Evolutionary conservation across 2,797 vertebrate genomes (phyloP), one percentile per base, ranked within the genome.

Genomic region (Gallinago stenura): DNA sequence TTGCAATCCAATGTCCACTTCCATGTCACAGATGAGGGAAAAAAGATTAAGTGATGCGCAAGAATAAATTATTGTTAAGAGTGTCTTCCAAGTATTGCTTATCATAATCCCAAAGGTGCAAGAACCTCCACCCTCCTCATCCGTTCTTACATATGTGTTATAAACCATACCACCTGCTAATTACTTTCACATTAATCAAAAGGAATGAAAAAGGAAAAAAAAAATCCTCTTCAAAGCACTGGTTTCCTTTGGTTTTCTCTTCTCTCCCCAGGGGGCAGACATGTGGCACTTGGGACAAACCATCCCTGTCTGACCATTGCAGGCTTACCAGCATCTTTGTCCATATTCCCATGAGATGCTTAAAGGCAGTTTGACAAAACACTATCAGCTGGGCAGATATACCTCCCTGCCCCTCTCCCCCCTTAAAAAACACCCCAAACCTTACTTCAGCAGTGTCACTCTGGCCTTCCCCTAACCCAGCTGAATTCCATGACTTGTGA

Each of bases 361-460:
- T 60, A 61, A 82, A 72, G 10, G 6, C 12, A 30, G 10, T 28
- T 80, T 61, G 17, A 51, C 35, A 60, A 48, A 25, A 13, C 8
- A 56, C 15, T 18, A 41, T 4, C 7, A 66, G 56, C 6, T 24
- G 72, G 15, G 7, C 11, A 69, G 15, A 68, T 51, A 22, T 3
- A 45, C 2, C 19, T 17, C 31, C 37, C 26, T 51, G 10, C 6
- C 9, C 2, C 16, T 3, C 1, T 4, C 24, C 9, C 4, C 14
- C 31, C 6, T 10, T 19, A 45, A 3, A 3, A 6, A 19, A 22
- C 45, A 3, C 12, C 13, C 16, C 9, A 43, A 75, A 20, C 31
- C 41, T 71, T 9, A 54, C 21, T 88, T 76, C 6, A 76, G 8
- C 21, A 72, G 21, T 37, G 39, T 51, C 16, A 20, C 11, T 69